These are phyloP conservation scores for Spodoptera littoralis DNA, from an alignment of 2,888 invertebrate species.

Conservation along the genomic window DNA sequence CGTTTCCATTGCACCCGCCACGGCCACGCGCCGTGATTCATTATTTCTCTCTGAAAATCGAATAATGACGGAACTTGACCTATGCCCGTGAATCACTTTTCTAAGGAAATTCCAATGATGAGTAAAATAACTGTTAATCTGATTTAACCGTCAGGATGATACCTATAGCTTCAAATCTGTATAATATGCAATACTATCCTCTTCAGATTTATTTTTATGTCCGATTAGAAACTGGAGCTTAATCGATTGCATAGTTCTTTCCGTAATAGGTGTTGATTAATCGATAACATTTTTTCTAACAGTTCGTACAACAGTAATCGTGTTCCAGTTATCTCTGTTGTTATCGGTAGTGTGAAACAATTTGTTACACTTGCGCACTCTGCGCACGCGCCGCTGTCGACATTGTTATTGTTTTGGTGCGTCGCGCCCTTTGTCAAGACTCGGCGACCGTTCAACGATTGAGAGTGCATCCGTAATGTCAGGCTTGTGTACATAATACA, in stretches of 20 bases:
- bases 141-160: too few relatives aligned
- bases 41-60: constrained; percentile 44
- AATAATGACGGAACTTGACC: constrained; percentile 31
- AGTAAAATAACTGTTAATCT: constrained; percentile 1
- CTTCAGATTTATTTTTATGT: too few relatives aligned
- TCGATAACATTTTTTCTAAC: too few relatives aligned
- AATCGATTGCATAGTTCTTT: too few relatives aligned
- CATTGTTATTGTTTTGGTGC: constrained; percentile 82
- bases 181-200: too few relatives aligned
- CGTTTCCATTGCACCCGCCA: constrained; percentile 31
- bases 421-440: constrained; percentile 73
- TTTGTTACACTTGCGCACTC: constrained; percentile 75
- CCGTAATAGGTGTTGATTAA: too few relatives aligned
- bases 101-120: constrained; percentile 22
- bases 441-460: constrained; percentile 66
- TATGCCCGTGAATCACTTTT: constrained; percentile 34
- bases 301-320: constrained; percentile 13
- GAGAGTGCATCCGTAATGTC: constrained; percentile 72
- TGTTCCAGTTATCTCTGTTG: constrained; percentile 13
- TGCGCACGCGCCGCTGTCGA: constrained; percentile 75
- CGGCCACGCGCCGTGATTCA: constrained; percentile 40
- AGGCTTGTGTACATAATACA: constrained; percentile 61
- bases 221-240: too few relatives aligned
- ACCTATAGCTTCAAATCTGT: too few relatives aligned
- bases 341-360: constrained; percentile 65